Evolutionary conservation across 2,113 vertebrate species (phyloP), one percentile per base, ranked within the genome.

Genomic region (Bufo bufo): DNA sequence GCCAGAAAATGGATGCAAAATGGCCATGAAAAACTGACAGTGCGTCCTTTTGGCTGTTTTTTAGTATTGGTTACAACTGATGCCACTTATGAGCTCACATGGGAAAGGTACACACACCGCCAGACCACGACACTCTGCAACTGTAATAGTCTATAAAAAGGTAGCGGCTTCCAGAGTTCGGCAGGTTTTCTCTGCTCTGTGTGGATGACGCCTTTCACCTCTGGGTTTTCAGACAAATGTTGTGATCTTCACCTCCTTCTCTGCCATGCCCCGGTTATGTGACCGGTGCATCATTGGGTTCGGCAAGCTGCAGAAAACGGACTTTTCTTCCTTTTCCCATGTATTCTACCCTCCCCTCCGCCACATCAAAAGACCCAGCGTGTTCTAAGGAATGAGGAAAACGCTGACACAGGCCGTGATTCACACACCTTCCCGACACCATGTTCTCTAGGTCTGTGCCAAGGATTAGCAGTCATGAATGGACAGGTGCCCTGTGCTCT

Each of bases 351-450:
- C 11, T 17, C 71, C 33, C 71, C 16, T 45, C 43, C 0, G 13
- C 71, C 33, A 74, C 43, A 74, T 74, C 13, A 74, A 74, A 72
- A 0, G 43, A 47, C 4, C 3, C 33, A 33, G 33, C 69, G 2
- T 43, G 66, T 71, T 10, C 14, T 4, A 72, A 17, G 69, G 19
- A 45, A 6, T 33, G 1, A 6, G 69, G 12, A 16, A 72, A 45
- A 1, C 13, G 69, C 69, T 13, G 33, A 16, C 11, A 6, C 69
- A 14, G 69, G n/a, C 33, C 12, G 33, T 72, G 69, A 72, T 16
- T 72, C 69, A 71, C 66, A 72, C 66, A 72, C 69, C 69, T 43
- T 72, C 69, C 69, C 69, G 33, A 72, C 43, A 45, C 9, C 66
- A 10, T 11, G n/a, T 33, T 65, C 11, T 2, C 69, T 14, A 1